These are phyloP conservation scores for Hartigia nigra DNA, from an alignment of 2,888 invertebrate genomes.

Conservation along the genomic window DNA sequence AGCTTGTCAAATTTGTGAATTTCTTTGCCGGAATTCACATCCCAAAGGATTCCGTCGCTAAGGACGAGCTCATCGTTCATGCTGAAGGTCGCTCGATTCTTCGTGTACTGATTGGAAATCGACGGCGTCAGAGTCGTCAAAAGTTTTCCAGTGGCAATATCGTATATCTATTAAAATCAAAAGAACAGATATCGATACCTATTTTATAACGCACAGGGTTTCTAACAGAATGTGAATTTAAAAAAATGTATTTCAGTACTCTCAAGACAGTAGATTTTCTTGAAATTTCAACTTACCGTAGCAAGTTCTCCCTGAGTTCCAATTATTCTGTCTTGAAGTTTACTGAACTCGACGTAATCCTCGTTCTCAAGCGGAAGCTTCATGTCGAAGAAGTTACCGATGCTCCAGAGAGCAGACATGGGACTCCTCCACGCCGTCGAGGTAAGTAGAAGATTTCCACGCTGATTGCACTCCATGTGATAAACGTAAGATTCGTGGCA, in stretches of 20 bases:
- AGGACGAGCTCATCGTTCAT: constrained; percentile 94
- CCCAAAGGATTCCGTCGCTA: constrained; percentile 94
- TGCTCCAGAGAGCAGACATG: constrained; percentile 83
- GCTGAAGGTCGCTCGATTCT: constrained; percentile 94
- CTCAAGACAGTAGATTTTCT: no score
- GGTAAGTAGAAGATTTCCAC: constrained; percentile 84
- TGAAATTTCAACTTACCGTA: constrained; percentile 71
- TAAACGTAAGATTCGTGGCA: constrained; percentile 91
- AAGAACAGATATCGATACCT: constrained; percentile 11
- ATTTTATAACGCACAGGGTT: not conserved
- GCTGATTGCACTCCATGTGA: constrained; percentile 76
- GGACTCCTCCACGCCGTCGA: constrained; percentile 89
- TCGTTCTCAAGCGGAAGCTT: constrained; percentile 79
- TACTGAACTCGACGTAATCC: constrained; percentile 92
- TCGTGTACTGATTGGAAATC: constrained; percentile 91
- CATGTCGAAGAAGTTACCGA: constrained; percentile 66
- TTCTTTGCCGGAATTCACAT: constrained; percentile 85
- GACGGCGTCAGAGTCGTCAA: constrained; percentile 81
- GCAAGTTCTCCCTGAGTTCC: constrained; percentile 89
- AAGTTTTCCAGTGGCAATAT: constrained; percentile 82
- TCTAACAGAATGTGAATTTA: not conserved
- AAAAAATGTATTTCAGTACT: no score
- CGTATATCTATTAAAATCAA: constrained; percentile 77
- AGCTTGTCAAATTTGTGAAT: constrained; percentile 98
- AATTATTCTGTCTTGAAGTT: constrained; percentile 87